phyloP scores from a whole-genome alignment of 2,888 invertebrate genomes.

The Sphecodes monilicornis region DNA sequence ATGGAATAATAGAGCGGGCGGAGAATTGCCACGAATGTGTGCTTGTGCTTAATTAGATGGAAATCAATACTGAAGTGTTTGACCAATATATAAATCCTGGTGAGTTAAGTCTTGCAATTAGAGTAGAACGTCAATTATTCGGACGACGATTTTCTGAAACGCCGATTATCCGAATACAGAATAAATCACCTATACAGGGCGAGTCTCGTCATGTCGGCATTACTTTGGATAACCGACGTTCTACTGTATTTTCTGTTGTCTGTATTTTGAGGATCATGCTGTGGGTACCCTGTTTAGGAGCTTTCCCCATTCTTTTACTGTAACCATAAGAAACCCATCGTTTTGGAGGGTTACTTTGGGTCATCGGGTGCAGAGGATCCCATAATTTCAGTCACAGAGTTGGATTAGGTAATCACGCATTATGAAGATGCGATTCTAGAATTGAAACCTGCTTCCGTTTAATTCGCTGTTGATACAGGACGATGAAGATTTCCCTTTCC shows the following conservation, averaged over 20 bases:
- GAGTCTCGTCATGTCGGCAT: not conserved
- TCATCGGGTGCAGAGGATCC: not conserved
- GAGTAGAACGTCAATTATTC: not conserved
- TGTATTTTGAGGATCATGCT: not conserved
- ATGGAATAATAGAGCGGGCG: not conserved
- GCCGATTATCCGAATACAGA: not conserved
- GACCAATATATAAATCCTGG: not conserved
- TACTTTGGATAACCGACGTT: not conserved
- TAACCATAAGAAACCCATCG: not conserved
- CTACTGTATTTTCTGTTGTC: not conserved
- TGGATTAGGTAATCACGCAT: not conserved
- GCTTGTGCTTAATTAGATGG: not conserved
- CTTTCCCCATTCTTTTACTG: not conserved
- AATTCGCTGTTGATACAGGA: not conserved
- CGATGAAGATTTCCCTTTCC: not conserved
- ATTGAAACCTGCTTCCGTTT: not conserved
- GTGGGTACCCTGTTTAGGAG: not conserved
- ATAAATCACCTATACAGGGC: no score
- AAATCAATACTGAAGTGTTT: not conserved
- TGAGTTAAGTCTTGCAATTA: not conserved
- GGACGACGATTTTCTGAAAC: no score
- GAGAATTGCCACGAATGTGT: not conserved
- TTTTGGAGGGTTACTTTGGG: not conserved
- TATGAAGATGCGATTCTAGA: not conserved
- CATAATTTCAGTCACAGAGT: not conserved